Conservation (phyloP, 2,113 vertebrate species). For the Pangasianodon gigas region DNA sequence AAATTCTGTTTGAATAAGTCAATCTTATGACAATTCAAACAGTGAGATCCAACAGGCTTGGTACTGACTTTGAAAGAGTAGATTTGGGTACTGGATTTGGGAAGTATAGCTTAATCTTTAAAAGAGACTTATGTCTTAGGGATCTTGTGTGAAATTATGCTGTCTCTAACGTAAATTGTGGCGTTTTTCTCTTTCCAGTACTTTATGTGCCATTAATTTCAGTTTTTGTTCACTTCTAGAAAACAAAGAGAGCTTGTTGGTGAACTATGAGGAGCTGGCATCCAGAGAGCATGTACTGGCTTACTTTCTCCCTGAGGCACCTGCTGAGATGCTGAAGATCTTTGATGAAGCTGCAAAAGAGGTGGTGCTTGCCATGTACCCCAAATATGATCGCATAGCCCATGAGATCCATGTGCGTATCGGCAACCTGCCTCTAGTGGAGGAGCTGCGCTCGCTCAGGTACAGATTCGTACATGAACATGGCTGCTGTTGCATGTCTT, state of each 20-base stretch:
- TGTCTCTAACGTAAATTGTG: background rate
- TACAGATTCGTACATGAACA: constrained; percentile 50
- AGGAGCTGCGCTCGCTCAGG: constrained; percentile 93
- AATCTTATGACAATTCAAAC: no score
- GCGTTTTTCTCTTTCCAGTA: background rate
- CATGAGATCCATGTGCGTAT: constrained; percentile 93
- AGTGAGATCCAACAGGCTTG: background rate
- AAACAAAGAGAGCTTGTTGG: constrained; percentile 93
- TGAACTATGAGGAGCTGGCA: constrained; percentile 94
- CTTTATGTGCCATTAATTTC: background rate
- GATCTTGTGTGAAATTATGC: no score
- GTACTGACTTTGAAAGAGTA: background rate
- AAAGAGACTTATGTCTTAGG: no score
- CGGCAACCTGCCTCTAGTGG: constrained; percentile 92
- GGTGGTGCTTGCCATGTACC: constrained; percentile 96
- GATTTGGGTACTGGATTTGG: background rate
- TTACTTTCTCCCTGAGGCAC: constrained; percentile 95
- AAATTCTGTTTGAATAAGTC: no score
- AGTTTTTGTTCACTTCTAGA: constrained; percentile 69
- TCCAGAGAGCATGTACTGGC: constrained; percentile 93
- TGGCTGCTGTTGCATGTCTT: background rate
- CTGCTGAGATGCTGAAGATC: constrained; percentile 93
- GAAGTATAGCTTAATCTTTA: background rate
- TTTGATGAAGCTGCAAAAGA: constrained; percentile 95
- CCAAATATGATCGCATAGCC: constrained; percentile 92